A percentile compares a stretch with the other conserved stretches of the same genome.
Conservation (phyloP, 2,888 invertebrate genomes). For the Silvanus unidentatus region DNA sequence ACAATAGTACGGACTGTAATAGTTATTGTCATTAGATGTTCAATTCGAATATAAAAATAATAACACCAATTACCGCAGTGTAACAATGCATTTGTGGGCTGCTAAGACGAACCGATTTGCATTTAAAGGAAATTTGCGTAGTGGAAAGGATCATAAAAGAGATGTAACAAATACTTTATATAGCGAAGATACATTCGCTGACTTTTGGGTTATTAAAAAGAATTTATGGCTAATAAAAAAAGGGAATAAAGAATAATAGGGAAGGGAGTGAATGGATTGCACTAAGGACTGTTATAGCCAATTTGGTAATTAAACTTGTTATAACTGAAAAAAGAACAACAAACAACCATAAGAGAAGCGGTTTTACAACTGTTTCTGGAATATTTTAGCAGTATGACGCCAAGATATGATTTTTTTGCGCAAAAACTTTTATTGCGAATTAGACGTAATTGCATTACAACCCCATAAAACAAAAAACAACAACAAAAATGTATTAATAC, state of each 20-base stretch:
- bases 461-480: too few species aligned
- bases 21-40: neutral
- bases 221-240: slow-evolving; percentile 32
- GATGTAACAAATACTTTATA: slow-evolving; percentile 19
- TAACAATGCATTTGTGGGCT: slow-evolving; percentile 9
- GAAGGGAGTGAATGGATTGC: slow-evolving; percentile 23
- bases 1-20: neutral
- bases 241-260: slow-evolving; percentile 22
- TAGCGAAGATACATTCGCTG: neutral
- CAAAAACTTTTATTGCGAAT: too few species aligned
- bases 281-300: slow-evolving; percentile 25
- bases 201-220: slow-evolving; percentile 25
- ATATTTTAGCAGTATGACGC: too few species aligned
- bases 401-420: too few species aligned
- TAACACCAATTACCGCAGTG: slow-evolving; percentile 11
- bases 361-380: too few species aligned
- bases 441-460: too few species aligned
- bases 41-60: slow-evolving; percentile 3
- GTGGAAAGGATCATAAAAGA: slow-evolving; percentile 15
- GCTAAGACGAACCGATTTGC: slow-evolving; percentile 8
- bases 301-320: slow-evolving; percentile 26
- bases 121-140: slow-evolving; percentile 24
- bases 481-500: too few species aligned
- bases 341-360: too few species aligned
- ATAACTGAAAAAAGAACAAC: slow-evolving; percentile 10